Conservation (phyloP, 2,797 vertebrate genomes). For the Serranus cabrilla region DNA sequence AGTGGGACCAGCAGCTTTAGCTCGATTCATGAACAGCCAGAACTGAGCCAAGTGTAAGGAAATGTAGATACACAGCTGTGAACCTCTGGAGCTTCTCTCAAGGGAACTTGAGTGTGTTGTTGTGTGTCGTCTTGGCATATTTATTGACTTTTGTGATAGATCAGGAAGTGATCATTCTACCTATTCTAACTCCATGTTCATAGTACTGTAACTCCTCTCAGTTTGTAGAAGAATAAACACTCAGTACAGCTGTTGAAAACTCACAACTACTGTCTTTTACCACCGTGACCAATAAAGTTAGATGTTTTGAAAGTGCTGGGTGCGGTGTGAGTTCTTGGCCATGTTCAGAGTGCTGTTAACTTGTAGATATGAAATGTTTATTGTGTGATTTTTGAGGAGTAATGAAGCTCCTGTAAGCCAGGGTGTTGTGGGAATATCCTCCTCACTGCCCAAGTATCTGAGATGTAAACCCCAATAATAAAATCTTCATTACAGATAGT, state of each 20-base stretch:
- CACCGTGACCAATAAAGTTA: constrained; percentile 86
- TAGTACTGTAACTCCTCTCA: constrained; percentile 62
- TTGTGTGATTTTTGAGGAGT: not conserved
- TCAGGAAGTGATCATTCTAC: constrained; percentile 60
- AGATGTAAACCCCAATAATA: not conserved
- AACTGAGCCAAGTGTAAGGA: constrained; percentile 29
- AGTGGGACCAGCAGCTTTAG: constrained; percentile 47
- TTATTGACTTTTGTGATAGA: constrained; percentile 69
- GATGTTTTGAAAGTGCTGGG: constrained; percentile 81
- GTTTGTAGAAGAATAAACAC: constrained; percentile 63
- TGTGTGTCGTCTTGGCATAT: constrained; percentile 56
- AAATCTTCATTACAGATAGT: not conserved
- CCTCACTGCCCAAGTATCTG: not conserved
- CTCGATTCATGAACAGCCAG: constrained; percentile 24
- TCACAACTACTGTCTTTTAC: constrained; percentile 81
- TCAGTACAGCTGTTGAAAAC: constrained; percentile 54
- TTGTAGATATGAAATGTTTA: not conserved
- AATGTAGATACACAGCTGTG: constrained; percentile 33
- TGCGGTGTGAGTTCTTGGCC: constrained; percentile 52
- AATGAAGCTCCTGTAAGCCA: not conserved
- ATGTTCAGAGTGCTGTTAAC: not conserved
- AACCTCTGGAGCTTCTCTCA: constrained; percentile 49
- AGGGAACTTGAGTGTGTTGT: constrained; percentile 42
- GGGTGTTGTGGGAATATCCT: not conserved
- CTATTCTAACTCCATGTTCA: constrained; percentile 59